These are phyloP conservation scores for Ormia ochracea DNA, from an alignment of 2,888 invertebrate genomes.

Conservation along the genomic window DNA sequence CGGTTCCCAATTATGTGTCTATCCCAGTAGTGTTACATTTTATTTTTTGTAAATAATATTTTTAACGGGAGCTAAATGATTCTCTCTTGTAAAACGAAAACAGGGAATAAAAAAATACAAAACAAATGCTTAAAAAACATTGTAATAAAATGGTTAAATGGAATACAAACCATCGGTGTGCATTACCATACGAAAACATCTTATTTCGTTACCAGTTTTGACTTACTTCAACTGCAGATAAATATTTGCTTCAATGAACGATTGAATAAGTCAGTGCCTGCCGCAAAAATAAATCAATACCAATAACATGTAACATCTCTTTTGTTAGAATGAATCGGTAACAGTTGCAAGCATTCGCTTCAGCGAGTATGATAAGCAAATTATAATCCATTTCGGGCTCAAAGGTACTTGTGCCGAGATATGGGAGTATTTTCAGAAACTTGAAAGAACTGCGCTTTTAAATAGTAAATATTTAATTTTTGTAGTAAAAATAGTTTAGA, in stretches of 20 bases:
- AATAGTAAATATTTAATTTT: too few species aligned
- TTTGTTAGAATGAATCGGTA: constrained; percentile 6
- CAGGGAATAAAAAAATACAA: neutral
- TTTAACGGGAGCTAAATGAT: constrained; percentile 30
- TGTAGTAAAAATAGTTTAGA: too few species aligned
- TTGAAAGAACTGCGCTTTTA: too few species aligned
- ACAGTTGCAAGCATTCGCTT: neutral
- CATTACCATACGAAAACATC: neutral
- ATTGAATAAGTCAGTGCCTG: neutral
- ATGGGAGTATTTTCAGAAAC: too few species aligned
- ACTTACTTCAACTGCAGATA: neutral
- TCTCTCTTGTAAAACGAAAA: constrained; percentile 3
- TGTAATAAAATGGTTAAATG: constrained; percentile 46
- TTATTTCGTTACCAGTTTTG: neutral
- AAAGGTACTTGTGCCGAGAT: too few species aligned
- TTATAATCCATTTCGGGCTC: too few species aligned
- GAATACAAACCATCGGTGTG: constrained; percentile 20
- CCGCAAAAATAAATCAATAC: constrained; percentile 7
- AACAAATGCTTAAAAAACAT: neutral
- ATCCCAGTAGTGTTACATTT: too few species aligned
- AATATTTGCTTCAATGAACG: neutral
- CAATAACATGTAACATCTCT: constrained; percentile 40
- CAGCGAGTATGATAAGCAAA: neutral
- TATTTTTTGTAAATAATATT: constrained; percentile 52
- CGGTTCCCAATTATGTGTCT: too few species aligned